phyloP scores from a whole-genome alignment of 2,888 invertebrate species.

The Agonopterix subpropinquella region DNA sequence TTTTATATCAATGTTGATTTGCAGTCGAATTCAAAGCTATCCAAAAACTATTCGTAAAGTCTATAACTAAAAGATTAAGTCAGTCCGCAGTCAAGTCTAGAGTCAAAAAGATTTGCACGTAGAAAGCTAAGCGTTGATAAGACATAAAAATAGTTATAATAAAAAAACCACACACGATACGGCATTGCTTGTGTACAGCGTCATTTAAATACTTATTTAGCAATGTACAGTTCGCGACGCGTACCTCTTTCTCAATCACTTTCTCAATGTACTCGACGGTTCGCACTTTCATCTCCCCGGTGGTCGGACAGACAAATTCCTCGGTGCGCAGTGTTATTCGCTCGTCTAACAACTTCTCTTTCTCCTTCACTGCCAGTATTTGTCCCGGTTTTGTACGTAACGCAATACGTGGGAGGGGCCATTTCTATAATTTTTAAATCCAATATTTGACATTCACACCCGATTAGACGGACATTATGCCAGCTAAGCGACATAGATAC shows the following conservation, averaged over 20 bases:
- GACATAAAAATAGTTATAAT: slow-evolving; percentile 36
- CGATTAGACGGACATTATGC: slow-evolving; percentile 42
- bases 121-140: slow-evolving; percentile 66
- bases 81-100: slow-evolving; percentile 7
- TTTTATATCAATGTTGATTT: background rate
- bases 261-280: slow-evolving; percentile 96
- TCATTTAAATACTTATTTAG: slow-evolving; percentile 41
- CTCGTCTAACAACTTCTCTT: slow-evolving; percentile 92
- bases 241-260: slow-evolving; percentile 97
- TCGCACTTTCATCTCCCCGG: slow-evolving; percentile 90
- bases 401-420: slow-evolving; percentile 88
- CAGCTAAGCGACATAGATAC: slow-evolving; percentile 55
- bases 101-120: slow-evolving; percentile 34
- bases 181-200: slow-evolving; percentile 69
- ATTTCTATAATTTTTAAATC: slow-evolving; percentile 74
- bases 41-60: background rate
- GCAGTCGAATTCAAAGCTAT: background rate
- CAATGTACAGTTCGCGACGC: slow-evolving; percentile 59
- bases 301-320: slow-evolving; percentile 90
- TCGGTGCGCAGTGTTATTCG: slow-evolving; percentile 92
- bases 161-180: slow-evolving; percentile 60
- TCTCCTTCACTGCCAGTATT: slow-evolving; percentile 89
- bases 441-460: slow-evolving; percentile 66
- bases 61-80: too few relatives aligned
- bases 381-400: slow-evolving; percentile 91